Evolutionary conservation across 2,113 vertebrate species (phyloP).

Genomic region (Sceloporus undulatus): DNA sequence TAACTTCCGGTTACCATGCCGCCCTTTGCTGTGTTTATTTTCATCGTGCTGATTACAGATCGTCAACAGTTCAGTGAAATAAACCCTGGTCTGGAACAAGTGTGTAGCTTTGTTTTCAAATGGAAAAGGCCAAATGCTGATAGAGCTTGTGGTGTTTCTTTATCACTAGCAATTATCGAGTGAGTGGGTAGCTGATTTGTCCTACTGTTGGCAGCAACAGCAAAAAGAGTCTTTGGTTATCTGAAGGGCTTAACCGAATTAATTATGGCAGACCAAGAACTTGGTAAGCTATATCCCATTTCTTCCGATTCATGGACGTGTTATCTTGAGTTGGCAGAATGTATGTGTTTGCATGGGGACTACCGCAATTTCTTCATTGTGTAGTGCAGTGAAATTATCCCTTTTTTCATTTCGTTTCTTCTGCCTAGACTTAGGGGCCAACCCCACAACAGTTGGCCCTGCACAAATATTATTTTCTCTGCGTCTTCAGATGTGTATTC

Average conservation of each 20-base stretch:
- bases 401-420: not conserved
- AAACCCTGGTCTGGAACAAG: too few relatives aligned
- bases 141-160: not conserved
- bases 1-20: not conserved
- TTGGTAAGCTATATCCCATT: not conserved
- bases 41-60: not conserved
- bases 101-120: not conserved
- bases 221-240: not conserved
- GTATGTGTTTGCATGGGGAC: not conserved
- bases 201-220: not conserved
- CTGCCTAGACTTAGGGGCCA: not conserved
- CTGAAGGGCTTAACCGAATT: not conserved
- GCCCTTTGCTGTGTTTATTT: not conserved
- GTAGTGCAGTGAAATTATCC: not conserved
- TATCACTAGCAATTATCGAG: not conserved
- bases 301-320: not conserved
- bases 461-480: too few relatives aligned
- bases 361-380: not conserved
- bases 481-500: too few relatives aligned
- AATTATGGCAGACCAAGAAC: not conserved
- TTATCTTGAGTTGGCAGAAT: not conserved
- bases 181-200: not conserved
- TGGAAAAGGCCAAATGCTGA: not conserved
- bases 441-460: too few relatives aligned
- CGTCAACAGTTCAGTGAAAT: not conserved